A percentile compares a stretch with the other conserved stretches of the same genome.
phyloP scores from a whole-genome alignment of 2,797 vertebrate species.

The Lateolabrax maculatus region DNA sequence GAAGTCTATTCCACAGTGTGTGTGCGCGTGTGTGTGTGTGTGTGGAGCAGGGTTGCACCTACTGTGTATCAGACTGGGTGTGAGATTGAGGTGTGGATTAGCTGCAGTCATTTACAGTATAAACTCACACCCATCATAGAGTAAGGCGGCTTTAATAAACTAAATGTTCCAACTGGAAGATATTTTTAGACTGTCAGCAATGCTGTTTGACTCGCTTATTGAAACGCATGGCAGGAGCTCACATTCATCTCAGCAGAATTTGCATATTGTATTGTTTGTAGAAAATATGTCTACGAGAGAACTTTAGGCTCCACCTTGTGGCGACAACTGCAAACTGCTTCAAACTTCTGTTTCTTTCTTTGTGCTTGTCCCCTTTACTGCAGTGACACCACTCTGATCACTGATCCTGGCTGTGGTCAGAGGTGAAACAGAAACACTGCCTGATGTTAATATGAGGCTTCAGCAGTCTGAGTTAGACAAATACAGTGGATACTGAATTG shows the following conservation, averaged over 20 bases:
- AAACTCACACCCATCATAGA: conserved; percentile 30
- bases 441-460: neutral
- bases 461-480: neutral
- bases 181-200: conserved; percentile 32
- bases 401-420: neutral
- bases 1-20: neutral
- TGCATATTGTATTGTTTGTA: neutral
- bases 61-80: conserved; percentile 27
- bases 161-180: neutral
- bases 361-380: too few relatives aligned
- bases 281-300: neutral
- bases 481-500: neutral
- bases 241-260: neutral
- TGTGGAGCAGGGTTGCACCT: conserved; percentile 16
- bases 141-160: neutral
- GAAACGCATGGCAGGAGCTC: neutral
- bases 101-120: conserved; percentile 18
- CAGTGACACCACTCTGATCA: neutral
- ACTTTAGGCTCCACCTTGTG: conserved; percentile 63
- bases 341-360: neutral
- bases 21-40: conserved; percentile 11
- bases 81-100: conserved; percentile 32
- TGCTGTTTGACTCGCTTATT: conserved; percentile 23
- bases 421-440: neutral
- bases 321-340: neutral